Base-by-base conservation (phyloP, 2,797 vertebrate species). In the Acrocephalus scirpaceus region DNA sequence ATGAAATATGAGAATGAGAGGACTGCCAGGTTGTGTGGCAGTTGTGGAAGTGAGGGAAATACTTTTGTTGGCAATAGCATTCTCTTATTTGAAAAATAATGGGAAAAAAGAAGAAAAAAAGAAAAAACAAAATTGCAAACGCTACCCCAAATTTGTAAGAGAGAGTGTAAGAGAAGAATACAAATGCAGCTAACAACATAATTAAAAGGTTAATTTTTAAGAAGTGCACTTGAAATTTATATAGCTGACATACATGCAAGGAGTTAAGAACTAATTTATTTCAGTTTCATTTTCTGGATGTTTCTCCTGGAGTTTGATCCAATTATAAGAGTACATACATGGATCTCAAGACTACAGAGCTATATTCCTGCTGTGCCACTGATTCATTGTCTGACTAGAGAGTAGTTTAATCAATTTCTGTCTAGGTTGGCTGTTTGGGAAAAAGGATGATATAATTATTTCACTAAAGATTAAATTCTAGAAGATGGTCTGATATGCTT, bases 401-500 rank as follows among this genome's bases (percentile, higher is more conserved):
- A 88, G 77, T 81, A 92, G 86, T 7, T 92, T 94, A 95, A 95
- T 94, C 94, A 95, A 73, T 71, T 94, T 92, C 88, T 93, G 84
- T 93, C 85, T 96, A 94, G 69, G 54, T 81, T 90, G 74, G 56
- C 71, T 96, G 78, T 92, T 91, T 94, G 58, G 51, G 50, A 93
- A 95, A 96, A 97, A 90, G 53, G 45, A 93, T 92, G 61, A 96
- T 91, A 85, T 91, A 88, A 97, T 97, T 94, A 93, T 95, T 92
- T 91, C 53, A 83, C 56, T 51, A 67, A 74, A 76, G 74, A 53
- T 92, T 94, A 82, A 76, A 87, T 92, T 94, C 47, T 91, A 74
- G 48, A 90, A 86, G 75, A 86, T 65, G 7, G 19, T 87, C 57
- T 94, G 67, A 85, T 87, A 88, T 26, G 38, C 34, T 89, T 48